These are phyloP conservation scores for Tetramorium bicarinatum DNA, from an alignment of 2,888 invertebrate genomes.

Conservation along the genomic window DNA sequence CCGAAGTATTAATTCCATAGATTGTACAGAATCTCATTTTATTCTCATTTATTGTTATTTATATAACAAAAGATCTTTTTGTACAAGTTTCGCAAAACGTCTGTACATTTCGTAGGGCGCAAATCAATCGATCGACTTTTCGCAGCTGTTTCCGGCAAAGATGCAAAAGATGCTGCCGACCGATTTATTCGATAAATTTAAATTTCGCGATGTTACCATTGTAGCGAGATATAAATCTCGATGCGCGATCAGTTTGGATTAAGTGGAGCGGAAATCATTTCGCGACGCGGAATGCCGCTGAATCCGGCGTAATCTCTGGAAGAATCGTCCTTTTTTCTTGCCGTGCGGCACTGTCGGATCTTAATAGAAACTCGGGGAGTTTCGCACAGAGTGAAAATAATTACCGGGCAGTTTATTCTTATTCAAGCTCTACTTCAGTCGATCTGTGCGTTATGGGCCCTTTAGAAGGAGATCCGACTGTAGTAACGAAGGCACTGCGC, in stretches of 20 bases:
- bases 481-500: slow-evolving; percentile 59
- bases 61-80: not conserved
- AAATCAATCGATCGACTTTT: slow-evolving; percentile 16
- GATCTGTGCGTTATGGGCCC: slow-evolving; percentile 14
- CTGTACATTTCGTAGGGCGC: not conserved
- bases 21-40: not conserved
- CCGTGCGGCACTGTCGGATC: slow-evolving; percentile 35
- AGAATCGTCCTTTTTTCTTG: slow-evolving; percentile 54
- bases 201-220: slow-evolving; percentile 13
- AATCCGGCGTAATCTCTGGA: slow-evolving; percentile 61
- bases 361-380: slow-evolving; percentile 50
- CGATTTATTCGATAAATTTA: slow-evolving; percentile 44
- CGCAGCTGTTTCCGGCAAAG: slow-evolving; percentile 29
- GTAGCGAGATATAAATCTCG: slow-evolving; percentile 46
- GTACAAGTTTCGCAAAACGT: not conserved
- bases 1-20: not conserved
- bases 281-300: slow-evolving; percentile 47
- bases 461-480: slow-evolving; percentile 51
- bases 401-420: slow-evolving; percentile 69
- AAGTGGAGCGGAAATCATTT: slow-evolving; percentile 56
- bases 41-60: not conserved
- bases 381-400: slow-evolving; percentile 67
- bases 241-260: slow-evolving; percentile 50
- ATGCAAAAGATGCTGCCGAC: slow-evolving; percentile 32
- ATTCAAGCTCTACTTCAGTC: slow-evolving; percentile 22